Conservation (phyloP, 2,797 vertebrate species). For the Anguilla anguilla region DNA sequence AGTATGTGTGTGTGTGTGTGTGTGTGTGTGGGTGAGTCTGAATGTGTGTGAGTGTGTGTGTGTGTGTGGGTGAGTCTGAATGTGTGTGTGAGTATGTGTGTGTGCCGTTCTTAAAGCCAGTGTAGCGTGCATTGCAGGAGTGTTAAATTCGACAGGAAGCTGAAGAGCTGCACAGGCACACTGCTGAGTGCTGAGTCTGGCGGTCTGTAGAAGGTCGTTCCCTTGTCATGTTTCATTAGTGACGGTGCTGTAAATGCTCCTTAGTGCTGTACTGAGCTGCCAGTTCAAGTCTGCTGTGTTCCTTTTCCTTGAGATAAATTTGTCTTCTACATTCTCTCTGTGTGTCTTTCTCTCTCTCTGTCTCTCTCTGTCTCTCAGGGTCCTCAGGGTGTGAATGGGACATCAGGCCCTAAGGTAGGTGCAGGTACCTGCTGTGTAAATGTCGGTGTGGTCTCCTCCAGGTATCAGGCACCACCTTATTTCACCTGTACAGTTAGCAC, state of each 20-base stretch:
- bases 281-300: neutral
- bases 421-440: neutral
- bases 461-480: too few species aligned
- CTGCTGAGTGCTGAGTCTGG: neutral
- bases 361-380: neutral
- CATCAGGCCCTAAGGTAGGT: neutral
- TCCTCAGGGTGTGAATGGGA: neutral
- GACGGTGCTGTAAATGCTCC: neutral
- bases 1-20: too few species aligned
- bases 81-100: neutral
- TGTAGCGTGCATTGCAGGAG: neutral
- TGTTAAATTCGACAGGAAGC: neutral
- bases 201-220: too few species aligned
- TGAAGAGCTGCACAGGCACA: too few species aligned
- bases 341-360: neutral
- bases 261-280: neutral
- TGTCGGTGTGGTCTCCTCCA: too few species aligned
- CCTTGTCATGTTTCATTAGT: too few species aligned
- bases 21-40: too few species aligned
- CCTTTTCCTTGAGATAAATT: neutral
- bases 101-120: neutral
- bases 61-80: neutral
- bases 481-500: too few species aligned
- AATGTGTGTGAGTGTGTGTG: too few species aligned
- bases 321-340: too few species aligned